Conservation (phyloP, 2,888 invertebrate species). For the Eumerus sabulonum region DNA sequence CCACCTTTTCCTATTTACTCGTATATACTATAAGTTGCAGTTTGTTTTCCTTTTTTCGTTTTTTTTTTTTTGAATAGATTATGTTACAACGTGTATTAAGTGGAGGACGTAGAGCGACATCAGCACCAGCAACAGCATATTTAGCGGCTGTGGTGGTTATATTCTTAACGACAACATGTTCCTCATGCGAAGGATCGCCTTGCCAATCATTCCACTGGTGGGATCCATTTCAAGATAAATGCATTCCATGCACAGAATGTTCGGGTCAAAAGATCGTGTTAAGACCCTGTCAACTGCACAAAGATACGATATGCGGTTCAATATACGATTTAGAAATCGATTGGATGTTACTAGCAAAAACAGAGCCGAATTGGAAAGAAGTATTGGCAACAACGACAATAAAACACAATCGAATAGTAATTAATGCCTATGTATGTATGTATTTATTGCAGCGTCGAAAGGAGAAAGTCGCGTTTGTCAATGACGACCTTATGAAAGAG, state of each 20-base stretch:
- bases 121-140: constrained; percentile 70
- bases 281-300: constrained; percentile 86
- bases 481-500: constrained; percentile 75
- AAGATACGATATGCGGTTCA: constrained; percentile 87
- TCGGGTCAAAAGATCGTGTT: constrained; percentile 83
- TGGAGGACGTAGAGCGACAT: constrained; percentile 65
- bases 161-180: constrained; percentile 75
- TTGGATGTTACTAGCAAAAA: constrained; percentile 81
- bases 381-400: constrained; percentile 66
- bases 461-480: constrained; percentile 75
- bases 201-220: constrained; percentile 85
- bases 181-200: constrained; percentile 75
- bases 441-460: constrained; percentile 75
- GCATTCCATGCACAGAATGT: constrained; percentile 86
- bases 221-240: constrained; percentile 83
- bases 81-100: constrained; percentile 64
- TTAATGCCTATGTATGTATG: neutral
- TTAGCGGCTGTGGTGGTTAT: constrained; percentile 71
- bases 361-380: constrained; percentile 79
- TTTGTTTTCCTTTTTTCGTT: constrained; percentile 9
- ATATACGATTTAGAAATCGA: constrained; percentile 84
- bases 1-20: constrained; percentile 17
- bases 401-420: neutral
- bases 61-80: constrained; percentile 44
- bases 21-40: neutral